phyloP scores from a whole-genome alignment of 2,797 vertebrate species.

The Poeciliopsis gracilis region DNA sequence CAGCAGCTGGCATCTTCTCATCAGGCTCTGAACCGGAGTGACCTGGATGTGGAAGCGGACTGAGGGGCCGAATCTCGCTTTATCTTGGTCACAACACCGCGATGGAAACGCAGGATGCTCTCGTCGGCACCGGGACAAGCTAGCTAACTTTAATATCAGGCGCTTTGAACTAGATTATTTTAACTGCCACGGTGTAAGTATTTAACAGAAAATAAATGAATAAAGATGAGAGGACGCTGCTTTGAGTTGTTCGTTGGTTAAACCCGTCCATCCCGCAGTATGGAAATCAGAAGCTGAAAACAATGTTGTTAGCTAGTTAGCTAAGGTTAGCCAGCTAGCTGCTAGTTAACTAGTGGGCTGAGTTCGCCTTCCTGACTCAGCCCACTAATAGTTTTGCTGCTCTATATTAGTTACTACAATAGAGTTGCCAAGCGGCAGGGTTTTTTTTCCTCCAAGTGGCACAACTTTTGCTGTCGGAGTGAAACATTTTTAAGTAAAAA shows the following conservation, averaged over 20 bases:
- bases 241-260: neutral
- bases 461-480: neutral
- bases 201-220: neutral
- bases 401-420: neutral
- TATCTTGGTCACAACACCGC: conserved; percentile 51
- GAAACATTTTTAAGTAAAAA: conserved; percentile 11
- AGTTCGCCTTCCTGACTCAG: conserved; percentile 70
- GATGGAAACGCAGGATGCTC: conserved; percentile 48
- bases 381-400: conserved; percentile 60
- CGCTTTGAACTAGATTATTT: neutral
- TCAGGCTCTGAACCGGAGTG: conserved; percentile 41
- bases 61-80: conserved; percentile 59
- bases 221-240: conserved; percentile 15
- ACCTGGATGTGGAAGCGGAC: conserved; percentile 75
- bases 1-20: conserved; percentile 15
- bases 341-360: conserved; percentile 67
- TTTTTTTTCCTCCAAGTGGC: neutral
- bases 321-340: conserved; percentile 64
- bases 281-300: conserved; percentile 46
- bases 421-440: neutral
- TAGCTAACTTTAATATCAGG: conserved; percentile 41
- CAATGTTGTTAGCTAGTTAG: conserved; percentile 73
- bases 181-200: neutral
- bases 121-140: conserved; percentile 44
- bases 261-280: conserved; percentile 27